Evolutionary conservation across 2,888 invertebrate genomes (phyloP).

Genomic region (Cataglyphis altisquamis): DNA sequence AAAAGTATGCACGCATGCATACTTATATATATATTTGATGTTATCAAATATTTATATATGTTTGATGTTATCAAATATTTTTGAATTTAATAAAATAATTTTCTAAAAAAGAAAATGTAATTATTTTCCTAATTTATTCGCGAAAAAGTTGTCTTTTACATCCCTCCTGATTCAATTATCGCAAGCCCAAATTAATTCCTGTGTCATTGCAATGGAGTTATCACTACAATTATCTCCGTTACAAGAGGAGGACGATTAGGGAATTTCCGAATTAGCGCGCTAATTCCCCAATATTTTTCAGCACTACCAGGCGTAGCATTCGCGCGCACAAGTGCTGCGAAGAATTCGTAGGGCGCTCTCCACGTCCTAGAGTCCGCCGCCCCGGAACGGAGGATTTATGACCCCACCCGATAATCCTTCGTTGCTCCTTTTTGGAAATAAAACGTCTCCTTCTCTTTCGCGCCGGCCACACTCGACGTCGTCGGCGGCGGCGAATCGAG

Average conservation of each 20-base stretch:
- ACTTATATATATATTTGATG: neutral
- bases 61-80: neutral
- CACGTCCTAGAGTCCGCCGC: neutral
- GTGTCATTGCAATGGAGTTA: constrained; percentile 40
- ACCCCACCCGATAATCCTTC: constrained; percentile 53
- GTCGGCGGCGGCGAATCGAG: constrained; percentile 39
- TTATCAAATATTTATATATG: neutral
- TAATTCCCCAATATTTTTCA: constrained; percentile 56
- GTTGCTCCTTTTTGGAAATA: constrained; percentile 59
- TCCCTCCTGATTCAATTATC: constrained; percentile 33
- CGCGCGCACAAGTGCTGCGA: constrained; percentile 20
- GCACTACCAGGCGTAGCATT: constrained; percentile 28
- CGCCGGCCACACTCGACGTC: constrained; percentile 2
- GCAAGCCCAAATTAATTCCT: constrained; percentile 34
- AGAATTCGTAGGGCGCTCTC: constrained; percentile 32
- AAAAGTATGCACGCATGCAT: too few relatives aligned
- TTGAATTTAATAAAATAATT: neutral
- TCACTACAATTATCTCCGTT: constrained; percentile 45
- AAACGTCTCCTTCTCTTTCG: constrained; percentile 56
- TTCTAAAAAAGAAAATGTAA: neutral
- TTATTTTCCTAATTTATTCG: neutral
- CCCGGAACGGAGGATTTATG: constrained; percentile 53
- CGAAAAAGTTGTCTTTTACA: neutral
- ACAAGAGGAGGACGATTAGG: constrained; percentile 44
- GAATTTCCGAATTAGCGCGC: constrained; percentile 45